Evolutionary conservation across 2,888 invertebrate species (phyloP), one percentile per base, ranked within the genome.

Genomic region (Rhorus exstirpatorius): DNA sequence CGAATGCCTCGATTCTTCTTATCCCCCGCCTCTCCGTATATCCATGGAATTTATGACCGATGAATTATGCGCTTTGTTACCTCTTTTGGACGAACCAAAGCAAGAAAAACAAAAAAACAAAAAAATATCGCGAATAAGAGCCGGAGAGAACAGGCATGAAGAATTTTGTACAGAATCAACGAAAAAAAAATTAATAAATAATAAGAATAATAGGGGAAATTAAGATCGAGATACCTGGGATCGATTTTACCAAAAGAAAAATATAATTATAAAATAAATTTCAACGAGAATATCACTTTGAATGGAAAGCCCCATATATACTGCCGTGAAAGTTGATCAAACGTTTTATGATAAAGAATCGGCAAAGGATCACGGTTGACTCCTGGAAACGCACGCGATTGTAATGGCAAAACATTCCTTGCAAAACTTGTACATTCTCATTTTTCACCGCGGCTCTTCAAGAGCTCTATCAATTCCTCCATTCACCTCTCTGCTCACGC

Each of bases 41-140:
- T 55, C 55, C 21, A 26, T 60, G 78, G 81, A 84, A 87, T 87
- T 87, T 87, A 87, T 87, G 81, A 85, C 79, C 84, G 81, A 86
- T 83, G 86, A 86, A 87, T 86, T 85, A 85, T 86, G 85, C 81
- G 83, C 84, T 84, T 81, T 86, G 82, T 84, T 84, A 80, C 61
- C 58, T 79, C 49, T 67, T 80, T 49, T 80, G 53, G 61, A 68
- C 77, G 63, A 41, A 53, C 46, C 44, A 24, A 44, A 44, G 31
- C 38, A 63, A 74, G 55, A 14, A 41, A 72, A 71, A 21, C 0
- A 8, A n/a, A 31, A 6, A 14, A 31, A 58, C 14, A 35, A 55
- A 21, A 38, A 31, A 26, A 24, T 31, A 26, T 3, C 0, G 38
- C n/a, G 41, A 58, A 58, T 49, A 49, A 58, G 44, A 70, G 63